Conservation (phyloP, 2,113 vertebrate genomes). For the Pogonocichla stellata region DNA sequence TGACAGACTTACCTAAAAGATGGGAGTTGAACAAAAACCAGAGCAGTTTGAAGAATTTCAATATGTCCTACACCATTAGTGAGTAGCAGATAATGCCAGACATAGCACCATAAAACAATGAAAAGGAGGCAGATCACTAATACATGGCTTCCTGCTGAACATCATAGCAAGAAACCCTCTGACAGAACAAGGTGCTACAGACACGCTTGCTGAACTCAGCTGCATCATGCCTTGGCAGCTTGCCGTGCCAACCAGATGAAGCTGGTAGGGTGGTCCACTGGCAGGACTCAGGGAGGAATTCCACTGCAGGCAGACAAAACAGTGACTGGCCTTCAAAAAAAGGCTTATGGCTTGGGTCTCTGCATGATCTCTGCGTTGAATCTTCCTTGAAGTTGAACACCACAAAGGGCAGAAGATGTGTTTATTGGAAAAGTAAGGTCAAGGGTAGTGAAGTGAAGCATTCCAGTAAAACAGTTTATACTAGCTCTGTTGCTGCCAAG, state of each 20-base stretch:
- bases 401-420: background rate
- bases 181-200: background rate
- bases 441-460: background rate
- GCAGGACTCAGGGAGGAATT: background rate
- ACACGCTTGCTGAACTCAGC: background rate
- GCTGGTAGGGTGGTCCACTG: no score
- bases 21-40: background rate
- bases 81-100: background rate
- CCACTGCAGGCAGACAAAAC: background rate
- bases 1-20: background rate
- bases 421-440: background rate
- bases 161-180: background rate
- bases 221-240: background rate
- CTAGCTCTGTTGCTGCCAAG: background rate
- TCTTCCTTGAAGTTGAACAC: background rate
- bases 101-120: background rate
- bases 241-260: rapidly evolving
- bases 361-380: background rate
- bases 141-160: background rate
- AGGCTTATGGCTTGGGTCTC: background rate
- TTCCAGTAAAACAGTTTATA: background rate
- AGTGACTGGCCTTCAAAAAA: background rate
- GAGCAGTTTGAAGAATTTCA: background rate
- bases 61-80: background rate
- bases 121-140: background rate